A percentile compares a stretch with the other conserved stretches of the same genome.
These are phyloP conservation scores for Ochlodes sylvanus DNA, from an alignment of 2,888 invertebrate genomes.

Conservation along the genomic window DNA sequence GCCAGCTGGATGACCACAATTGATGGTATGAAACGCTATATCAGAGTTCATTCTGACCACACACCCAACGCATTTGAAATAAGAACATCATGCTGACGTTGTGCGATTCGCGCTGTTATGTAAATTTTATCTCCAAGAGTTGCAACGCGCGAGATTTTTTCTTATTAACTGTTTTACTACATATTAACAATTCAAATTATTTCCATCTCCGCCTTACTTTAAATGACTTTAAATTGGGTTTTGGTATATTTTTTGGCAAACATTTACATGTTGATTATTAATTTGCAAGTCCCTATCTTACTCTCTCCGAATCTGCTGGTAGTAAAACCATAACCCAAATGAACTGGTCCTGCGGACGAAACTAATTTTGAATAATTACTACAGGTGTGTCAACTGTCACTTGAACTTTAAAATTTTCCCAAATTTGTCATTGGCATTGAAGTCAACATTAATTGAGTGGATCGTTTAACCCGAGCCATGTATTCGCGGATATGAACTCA, in stretches of 20 bases:
- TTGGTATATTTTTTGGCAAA: neutral
- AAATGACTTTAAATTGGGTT: neutral
- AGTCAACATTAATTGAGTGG: slow-evolving; percentile 41
- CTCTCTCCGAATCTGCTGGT: neutral
- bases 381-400: slow-evolving; percentile 5
- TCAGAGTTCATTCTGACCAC: too few species aligned
- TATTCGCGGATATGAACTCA: slow-evolving; percentile 39
- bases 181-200: neutral
- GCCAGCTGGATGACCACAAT: too few species aligned
- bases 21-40: too few species aligned
- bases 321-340: neutral
- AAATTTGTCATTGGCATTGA: slow-evolving; percentile 36
- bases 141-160: neutral
- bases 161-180: neutral
- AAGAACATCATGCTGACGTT: neutral
- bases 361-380: neutral
- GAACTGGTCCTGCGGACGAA: neutral
- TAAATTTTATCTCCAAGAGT: neutral
- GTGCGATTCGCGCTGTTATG: neutral
- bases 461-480: slow-evolving; percentile 37
- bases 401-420: slow-evolving; percentile 10
- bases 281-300: neutral
- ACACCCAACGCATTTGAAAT: too few species aligned
- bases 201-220: neutral
- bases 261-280: neutral